phyloP scores from a whole-genome alignment of 2,113 vertebrate genomes.

The Heterotilapia buettikoferi region DNA sequence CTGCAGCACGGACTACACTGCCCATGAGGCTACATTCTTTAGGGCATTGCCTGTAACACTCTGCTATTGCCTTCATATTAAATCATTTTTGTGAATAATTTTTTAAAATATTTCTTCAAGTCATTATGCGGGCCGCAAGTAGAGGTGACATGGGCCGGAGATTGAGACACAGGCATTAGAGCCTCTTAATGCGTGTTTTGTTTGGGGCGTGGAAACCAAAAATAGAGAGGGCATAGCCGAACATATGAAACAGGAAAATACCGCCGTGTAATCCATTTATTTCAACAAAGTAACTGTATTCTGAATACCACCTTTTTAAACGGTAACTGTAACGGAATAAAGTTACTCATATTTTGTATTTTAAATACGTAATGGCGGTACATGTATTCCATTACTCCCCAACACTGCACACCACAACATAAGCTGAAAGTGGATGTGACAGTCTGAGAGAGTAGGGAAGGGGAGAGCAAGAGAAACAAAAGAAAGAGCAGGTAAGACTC shows the following conservation, averaged over 20 bases:
- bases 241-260: rapidly evolving
- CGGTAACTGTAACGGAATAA: rapidly evolving
- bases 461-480: neutral
- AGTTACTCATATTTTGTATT: neutral
- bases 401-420: neutral
- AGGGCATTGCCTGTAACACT: neutral
- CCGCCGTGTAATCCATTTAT: rapidly evolving
- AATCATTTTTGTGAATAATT: neutral
- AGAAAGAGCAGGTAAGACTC: neutral
- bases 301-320: rapidly evolving
- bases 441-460: neutral
- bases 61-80: neutral
- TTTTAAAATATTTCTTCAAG: rapidly evolving
- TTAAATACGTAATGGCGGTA: neutral
- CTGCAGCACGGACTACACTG: neutral
- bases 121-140: neutral
- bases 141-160: neutral
- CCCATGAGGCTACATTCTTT: rapidly evolving
- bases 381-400: rapidly evolving
- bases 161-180: neutral
- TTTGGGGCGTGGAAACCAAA: neutral
- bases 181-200: neutral
- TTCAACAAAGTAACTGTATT: neutral
- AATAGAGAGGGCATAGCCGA: rapidly evolving
- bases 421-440: neutral